phyloP scores from a whole-genome alignment of 2,113 vertebrate genomes.

The Scartelaos histophorus region DNA sequence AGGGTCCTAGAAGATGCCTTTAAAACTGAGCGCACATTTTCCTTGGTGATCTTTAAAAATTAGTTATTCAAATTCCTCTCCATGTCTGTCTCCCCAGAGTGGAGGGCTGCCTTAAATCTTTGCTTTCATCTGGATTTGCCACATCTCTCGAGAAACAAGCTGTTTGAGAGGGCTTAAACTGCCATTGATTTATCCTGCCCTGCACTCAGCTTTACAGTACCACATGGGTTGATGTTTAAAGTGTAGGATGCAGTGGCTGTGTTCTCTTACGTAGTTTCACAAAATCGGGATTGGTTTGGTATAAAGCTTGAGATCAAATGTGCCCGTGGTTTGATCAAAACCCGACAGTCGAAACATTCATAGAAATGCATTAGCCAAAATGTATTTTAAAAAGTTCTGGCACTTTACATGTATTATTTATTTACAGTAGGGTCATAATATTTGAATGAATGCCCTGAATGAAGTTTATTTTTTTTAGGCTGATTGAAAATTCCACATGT shows the following conservation, averaged over 20 bases:
- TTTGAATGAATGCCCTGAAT: too few relatives aligned
- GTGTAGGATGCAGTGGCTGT: neutral
- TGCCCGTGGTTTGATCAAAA: too few relatives aligned
- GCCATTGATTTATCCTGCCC: constrained; percentile 63
- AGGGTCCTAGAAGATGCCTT: constrained; percentile 56
- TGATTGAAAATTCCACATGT: too few relatives aligned
- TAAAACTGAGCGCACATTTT: constrained; percentile 37
- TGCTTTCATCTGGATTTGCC: constrained; percentile 62
- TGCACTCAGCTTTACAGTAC: constrained; percentile 23
- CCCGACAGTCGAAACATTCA: too few relatives aligned
- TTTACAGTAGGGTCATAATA: too few relatives aligned
- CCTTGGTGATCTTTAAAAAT: constrained; percentile 23
- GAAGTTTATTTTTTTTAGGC: too few relatives aligned
- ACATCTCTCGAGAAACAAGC: constrained; percentile 49
- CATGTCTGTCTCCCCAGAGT: constrained; percentile 37
- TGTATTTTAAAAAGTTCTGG: too few relatives aligned
- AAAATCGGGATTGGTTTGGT: constrained; percentile 13
- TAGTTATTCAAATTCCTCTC: constrained; percentile 58
- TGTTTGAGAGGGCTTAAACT: constrained; percentile 51
- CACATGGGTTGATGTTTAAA: constrained; percentile 19
- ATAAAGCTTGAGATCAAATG: too few relatives aligned
- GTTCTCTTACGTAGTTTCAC: constrained; percentile 15
- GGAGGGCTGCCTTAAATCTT: constrained; percentile 41
- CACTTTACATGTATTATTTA: too few relatives aligned
- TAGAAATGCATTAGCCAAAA: too few relatives aligned